Evolutionary conservation across 2,113 vertebrate genomes (phyloP).

Genomic region (Anas platyrhynchos): DNA sequence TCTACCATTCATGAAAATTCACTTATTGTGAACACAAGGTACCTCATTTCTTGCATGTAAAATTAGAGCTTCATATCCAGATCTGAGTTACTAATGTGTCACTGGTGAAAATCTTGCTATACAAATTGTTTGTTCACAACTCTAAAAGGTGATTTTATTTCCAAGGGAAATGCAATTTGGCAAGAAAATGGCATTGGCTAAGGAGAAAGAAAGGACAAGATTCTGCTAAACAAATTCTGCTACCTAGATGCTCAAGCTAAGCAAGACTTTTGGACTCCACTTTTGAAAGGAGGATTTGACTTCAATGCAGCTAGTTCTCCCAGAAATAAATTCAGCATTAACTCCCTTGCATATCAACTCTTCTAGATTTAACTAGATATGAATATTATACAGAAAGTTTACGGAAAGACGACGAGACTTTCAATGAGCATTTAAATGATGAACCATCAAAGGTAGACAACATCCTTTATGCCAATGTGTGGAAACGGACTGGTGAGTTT

Average conservation of each 20-base stretch:
- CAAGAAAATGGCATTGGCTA: not conserved
- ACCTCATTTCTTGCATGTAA: not conserved
- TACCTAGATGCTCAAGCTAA: not conserved
- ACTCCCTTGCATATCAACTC: not conserved
- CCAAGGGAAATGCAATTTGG: not conserved
- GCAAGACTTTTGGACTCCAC: not conserved
- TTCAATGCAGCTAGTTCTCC: not conserved
- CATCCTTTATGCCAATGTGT: not conserved
- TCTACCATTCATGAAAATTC: not conserved
- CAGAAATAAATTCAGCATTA: not conserved
- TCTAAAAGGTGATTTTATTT: not conserved
- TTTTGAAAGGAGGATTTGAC: not conserved
- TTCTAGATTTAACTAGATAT: not conserved
- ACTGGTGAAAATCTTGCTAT: not conserved
- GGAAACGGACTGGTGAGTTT: not conserved
- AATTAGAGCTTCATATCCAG: not conserved
- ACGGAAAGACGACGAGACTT: not conserved
- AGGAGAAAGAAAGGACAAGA: not conserved
- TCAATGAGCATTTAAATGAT: not conserved
- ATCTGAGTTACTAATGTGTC: not conserved
- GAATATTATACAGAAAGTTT: not conserved
- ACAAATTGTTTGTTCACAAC: not conserved
- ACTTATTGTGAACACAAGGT: not conserved
- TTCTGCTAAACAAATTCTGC: not conserved
- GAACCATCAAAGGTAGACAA: not conserved